Base-by-base conservation (phyloP, 1,140 invertebrate genomes). In the Lasaia peninsularis region DNA sequence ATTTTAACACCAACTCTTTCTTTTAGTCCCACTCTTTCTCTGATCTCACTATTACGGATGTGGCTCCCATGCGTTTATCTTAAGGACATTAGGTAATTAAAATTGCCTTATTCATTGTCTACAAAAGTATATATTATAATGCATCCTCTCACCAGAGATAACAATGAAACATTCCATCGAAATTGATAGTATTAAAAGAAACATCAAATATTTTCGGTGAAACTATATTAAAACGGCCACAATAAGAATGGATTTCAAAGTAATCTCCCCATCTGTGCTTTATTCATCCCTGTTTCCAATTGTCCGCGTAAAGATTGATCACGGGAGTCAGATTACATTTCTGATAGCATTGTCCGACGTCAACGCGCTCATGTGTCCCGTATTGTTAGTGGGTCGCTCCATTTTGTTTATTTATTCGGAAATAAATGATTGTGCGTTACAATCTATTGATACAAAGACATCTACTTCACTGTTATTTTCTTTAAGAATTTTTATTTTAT, bases 301-400 rank as follows among this genome's bases (percentile, higher is more conserved):
- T 70, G 65, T 69, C 54, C 49, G 53, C 35, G 50, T 44, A 50
- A 59, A 69, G 69, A 74, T 69, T 63, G 69, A 71, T 71, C 71
- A 67, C 60, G 57, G 52, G 68, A 40, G 59, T 73, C 67, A 64
- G 71, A 73, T 73, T 71, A 71, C 65, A 62, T 52, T 63, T 60
- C 52, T 48, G 71, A 66, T 64, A 69, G 33, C 51, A 73, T 71
- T 71, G 64, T 73, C 40, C 28, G 62, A 67, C 69, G 62, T 78
- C 69, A 65, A 63, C 69, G 63, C 50, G 24, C 56, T 56, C 12
- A 28, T 44, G 51, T 35, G 57, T 52, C 24, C 20, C 40, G 51
- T 44, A 44, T 44, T 44, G 37, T 44, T 44, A 44, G 37, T 44
- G 37, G 37, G 40, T 18, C 40, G 18, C 40, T 18, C 37, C 37